Base-by-base conservation (phyloP, 1,140 invertebrate species). In the Chionoecetes opilio region DNA sequence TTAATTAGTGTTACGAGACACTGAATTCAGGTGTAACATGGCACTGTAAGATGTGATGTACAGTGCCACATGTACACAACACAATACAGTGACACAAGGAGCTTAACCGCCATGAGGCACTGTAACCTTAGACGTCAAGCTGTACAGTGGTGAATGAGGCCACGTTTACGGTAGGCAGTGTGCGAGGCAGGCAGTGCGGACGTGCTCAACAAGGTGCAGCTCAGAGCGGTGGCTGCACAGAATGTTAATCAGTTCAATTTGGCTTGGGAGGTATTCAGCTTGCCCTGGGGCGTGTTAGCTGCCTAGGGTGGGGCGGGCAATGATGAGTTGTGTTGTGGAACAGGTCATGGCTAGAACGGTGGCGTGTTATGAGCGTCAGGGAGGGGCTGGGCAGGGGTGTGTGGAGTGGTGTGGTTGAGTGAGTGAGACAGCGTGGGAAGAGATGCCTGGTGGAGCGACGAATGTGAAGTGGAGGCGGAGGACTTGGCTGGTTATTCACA, bases 181-280 rank as follows among this genome's bases (percentile, higher is more conserved):
- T n/a, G n/a, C 63, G 1, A 21, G 63, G n/a, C 63, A 75, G 63
- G 46, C 11, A 53, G 46, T 53, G 63, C n/a, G 63, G 63, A 75
- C n/a, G 63, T 75, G 63, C n/a, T 75, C 63, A 75, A 75, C 63
- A n/a, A 75, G 63, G 63, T 75, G 63, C n/a, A 26, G 63, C 63
- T 75, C 2, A 75, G 11, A 1, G n/a, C 26, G 0, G 5, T 11
- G 63, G 6, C 63, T 75, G 63, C 63, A 17, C 6, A 75, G 63
- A 75, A 75, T 75, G 63, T 75, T 75, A 75, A 75, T n/a, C 63
- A 75, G 63, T 75, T n/a, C 63, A 75, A 75, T n/a, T 75, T 75
- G 63, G n/a, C 21, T 75, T 75, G 63, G 21, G n/a, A 75, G 63
- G 63, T n/a, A 75, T 75, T 75, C 63, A 75, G 26, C 63, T n/a